These are phyloP conservation scores for Falco columbarius DNA, from an alignment of 2,797 vertebrate species.

Conservation along the genomic window DNA sequence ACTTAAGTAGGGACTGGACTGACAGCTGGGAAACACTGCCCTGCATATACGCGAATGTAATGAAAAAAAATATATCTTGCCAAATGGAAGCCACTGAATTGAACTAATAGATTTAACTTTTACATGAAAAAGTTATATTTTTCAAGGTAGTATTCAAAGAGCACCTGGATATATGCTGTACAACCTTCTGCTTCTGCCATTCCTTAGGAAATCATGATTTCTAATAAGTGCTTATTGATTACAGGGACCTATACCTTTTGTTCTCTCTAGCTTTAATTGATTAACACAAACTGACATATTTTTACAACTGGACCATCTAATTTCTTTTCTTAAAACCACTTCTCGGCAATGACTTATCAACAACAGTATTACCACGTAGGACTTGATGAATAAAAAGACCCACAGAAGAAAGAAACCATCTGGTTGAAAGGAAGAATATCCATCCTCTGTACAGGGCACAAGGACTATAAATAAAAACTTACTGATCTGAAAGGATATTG, in stretches of 20 bases:
- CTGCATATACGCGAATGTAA: not conserved
- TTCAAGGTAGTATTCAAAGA: not conserved
- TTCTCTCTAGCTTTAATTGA: not conserved
- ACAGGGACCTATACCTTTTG: not conserved
- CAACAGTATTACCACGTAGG: not conserved
- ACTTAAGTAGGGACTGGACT: not conserved
- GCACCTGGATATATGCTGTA: not conserved
- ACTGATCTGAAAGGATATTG: slow-evolving; percentile 39
- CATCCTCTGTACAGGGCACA: not conserved
- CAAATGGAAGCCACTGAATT: not conserved
- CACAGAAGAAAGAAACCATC: slow-evolving; percentile 17
- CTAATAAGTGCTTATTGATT: not conserved
- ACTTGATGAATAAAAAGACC: not conserved
- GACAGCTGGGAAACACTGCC: not conserved
- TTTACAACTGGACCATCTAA: not conserved
- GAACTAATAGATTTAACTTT: not conserved
- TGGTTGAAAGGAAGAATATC: not conserved
- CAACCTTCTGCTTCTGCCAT: not conserved
- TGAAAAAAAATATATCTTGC: not conserved
- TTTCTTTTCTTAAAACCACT: not conserved
- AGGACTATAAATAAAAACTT: slow-evolving; percentile 58
- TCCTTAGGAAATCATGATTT: not conserved
- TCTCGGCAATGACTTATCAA: not conserved
- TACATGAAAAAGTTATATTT: not conserved
- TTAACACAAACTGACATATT: not conserved